A percentile compares a stretch with the other conserved stretches of the same genome.
Conservation (phyloP, 1,140 invertebrate genomes). For the Lasioglossum albipes region DNA sequence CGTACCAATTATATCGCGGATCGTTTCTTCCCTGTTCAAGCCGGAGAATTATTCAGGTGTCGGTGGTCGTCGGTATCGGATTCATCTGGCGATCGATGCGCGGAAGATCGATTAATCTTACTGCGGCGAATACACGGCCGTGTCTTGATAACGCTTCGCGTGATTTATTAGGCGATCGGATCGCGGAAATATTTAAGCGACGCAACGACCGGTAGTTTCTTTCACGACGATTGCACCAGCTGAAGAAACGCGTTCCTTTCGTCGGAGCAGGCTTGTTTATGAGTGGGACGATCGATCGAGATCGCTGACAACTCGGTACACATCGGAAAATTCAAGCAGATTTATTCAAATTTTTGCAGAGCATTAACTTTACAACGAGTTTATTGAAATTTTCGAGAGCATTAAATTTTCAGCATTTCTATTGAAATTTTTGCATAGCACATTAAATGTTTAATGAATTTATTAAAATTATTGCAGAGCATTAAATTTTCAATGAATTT, state of each 20-base stretch:
- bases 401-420: too few species aligned
- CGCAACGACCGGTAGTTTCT: not conserved
- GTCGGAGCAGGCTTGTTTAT: slow-evolving; percentile 37
- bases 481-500: too few species aligned
- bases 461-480: too few species aligned
- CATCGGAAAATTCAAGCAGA: too few species aligned
- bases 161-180: slow-evolving; percentile 38
- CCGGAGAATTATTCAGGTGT: slow-evolving; percentile 46
- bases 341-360: too few species aligned
- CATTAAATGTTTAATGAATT: too few species aligned
- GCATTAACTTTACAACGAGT: too few species aligned
- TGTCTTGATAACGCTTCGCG: slow-evolving; percentile 23
- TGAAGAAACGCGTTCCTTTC: not conserved
- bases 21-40: not conserved
- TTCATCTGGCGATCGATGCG: slow-evolving; percentile 27
- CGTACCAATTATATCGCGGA: slow-evolving; percentile 39
- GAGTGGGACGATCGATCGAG: not conserved
- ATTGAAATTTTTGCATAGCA: too few species aligned
- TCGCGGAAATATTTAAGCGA: slow-evolving; percentile 39
- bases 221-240: not conserved
- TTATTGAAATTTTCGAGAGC: too few species aligned
- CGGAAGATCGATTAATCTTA: slow-evolving; percentile 40
- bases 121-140: not conserved
- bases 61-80: slow-evolving; percentile 21
- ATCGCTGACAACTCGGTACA: not conserved